Conservation (phyloP, 2,888 invertebrate species). For the Drosophila peninsularis region DNA sequence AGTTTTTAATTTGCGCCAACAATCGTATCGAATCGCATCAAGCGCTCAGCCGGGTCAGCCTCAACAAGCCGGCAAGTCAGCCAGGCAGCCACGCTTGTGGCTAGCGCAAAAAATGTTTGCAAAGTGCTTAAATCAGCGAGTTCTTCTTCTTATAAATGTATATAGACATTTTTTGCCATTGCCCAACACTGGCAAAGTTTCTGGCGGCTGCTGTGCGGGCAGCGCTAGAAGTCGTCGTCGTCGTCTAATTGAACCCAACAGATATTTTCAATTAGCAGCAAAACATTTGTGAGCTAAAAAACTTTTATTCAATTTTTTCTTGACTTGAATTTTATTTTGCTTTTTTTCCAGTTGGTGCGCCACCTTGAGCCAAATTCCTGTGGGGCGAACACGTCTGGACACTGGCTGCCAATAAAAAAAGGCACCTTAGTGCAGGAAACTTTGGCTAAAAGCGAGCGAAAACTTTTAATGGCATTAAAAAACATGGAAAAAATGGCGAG, state of each 20-base stretch:
- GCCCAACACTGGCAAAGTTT: conserved; percentile 53
- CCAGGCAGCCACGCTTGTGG: conserved; percentile 18
- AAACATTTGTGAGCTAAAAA: conserved; percentile 81
- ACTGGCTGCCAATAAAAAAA: conserved; percentile 76
- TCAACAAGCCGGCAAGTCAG: conserved; percentile 69
- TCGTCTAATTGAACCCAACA: conserved; percentile 84
- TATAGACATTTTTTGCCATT: conserved; percentile 8
- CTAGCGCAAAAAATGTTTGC: conserved; percentile 36
- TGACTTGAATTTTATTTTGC: conserved; percentile 9
- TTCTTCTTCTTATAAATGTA: conserved; percentile 32
- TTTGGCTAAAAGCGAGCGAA: conserved; percentile 60
- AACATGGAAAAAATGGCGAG: conserved; percentile 24
- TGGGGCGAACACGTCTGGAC: conserved; percentile 75
- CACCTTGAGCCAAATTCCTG: conserved; percentile 81
- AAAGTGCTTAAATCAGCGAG: conserved; percentile 71
- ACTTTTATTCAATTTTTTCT: conserved; percentile 69
- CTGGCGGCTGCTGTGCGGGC: conserved; percentile 24
- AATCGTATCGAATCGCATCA: conserved; percentile 63
- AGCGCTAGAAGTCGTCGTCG: conserved; percentile 60
- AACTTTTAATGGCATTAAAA: conserved; percentile 83
- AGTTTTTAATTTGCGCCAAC: conserved; percentile 61
- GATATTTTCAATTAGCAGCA: conserved; percentile 84
- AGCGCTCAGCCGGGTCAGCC: conserved; percentile 38
- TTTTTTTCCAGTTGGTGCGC: conserved; percentile 45
- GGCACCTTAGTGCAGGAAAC: conserved; percentile 71